Evolutionary conservation across 2,113 vertebrate genomes (phyloP).

Genomic region (Hemicordylus capensis): DNA sequence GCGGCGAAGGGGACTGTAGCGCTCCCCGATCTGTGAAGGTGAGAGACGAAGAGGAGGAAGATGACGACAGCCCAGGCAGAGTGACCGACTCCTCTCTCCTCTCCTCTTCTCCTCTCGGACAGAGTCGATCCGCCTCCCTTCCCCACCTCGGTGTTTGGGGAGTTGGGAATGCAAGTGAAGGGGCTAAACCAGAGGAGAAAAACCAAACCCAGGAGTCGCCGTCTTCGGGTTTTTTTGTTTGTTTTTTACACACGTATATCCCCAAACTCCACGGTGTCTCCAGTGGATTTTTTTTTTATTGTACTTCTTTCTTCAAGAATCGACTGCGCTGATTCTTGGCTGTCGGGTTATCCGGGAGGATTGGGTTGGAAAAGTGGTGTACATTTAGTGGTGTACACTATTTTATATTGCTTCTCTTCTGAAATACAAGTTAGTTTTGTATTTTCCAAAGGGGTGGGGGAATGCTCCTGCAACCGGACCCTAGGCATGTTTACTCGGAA

Average conservation of each 20-base stretch:
- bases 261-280: background rate
- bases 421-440: background rate
- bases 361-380: background rate
- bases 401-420: background rate
- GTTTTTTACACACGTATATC: background rate
- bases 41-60: background rate
- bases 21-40: constrained; percentile 54
- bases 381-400: background rate
- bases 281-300: background rate
- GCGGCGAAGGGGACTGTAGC: constrained; percentile 39
- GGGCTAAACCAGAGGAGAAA: background rate
- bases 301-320: background rate
- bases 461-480: background rate
- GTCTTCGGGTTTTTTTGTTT: background rate
- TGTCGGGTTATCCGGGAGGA: background rate
- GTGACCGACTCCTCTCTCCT: background rate
- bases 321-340: too few relatives aligned
- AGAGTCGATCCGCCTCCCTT: background rate
- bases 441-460: background rate
- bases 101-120: background rate
- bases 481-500: background rate
- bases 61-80: background rate
- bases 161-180: background rate
- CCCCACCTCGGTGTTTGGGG: background rate
- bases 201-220: background rate